A percentile compares a stretch with the other conserved stretches of the same genome.
Conservation (phyloP, 2,888 invertebrate genomes). For the Deroplatys truncata region DNA sequence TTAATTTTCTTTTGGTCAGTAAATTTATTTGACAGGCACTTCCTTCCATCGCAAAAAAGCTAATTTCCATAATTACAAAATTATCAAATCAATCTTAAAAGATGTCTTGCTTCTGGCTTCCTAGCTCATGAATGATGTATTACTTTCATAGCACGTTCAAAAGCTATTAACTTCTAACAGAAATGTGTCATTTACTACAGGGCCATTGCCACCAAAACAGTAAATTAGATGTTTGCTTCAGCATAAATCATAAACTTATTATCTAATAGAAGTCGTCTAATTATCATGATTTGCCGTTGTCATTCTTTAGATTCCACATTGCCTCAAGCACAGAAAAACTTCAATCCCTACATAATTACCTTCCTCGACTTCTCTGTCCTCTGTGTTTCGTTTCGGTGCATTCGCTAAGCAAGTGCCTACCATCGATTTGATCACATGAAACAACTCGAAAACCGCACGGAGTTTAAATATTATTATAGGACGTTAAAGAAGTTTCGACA, state of each 20-base stretch:
- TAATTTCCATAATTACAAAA: too few relatives aligned
- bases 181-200: not conserved
- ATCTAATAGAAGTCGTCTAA: not conserved
- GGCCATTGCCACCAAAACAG: not conserved
- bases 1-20: too few relatives aligned
- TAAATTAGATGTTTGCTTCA: not conserved
- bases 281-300: not conserved
- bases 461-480: too few relatives aligned
- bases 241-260: not conserved
- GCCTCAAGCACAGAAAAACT: not conserved
- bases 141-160: not conserved
- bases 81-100: too few relatives aligned
- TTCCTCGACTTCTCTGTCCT: too few relatives aligned
- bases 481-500: too few relatives aligned
- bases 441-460: too few relatives aligned
- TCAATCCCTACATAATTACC: not conserved
- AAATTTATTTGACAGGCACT: too few relatives aligned
- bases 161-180: not conserved
- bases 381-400: not conserved
- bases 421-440: too few relatives aligned
- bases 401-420: too few relatives aligned
- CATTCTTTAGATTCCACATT: not conserved
- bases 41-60: too few relatives aligned
- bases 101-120: too few relatives aligned
- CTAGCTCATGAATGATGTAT: not conserved